Evolutionary conservation across 2,888 invertebrate genomes (phyloP).

Genomic region (Pheosia gnoma): DNA sequence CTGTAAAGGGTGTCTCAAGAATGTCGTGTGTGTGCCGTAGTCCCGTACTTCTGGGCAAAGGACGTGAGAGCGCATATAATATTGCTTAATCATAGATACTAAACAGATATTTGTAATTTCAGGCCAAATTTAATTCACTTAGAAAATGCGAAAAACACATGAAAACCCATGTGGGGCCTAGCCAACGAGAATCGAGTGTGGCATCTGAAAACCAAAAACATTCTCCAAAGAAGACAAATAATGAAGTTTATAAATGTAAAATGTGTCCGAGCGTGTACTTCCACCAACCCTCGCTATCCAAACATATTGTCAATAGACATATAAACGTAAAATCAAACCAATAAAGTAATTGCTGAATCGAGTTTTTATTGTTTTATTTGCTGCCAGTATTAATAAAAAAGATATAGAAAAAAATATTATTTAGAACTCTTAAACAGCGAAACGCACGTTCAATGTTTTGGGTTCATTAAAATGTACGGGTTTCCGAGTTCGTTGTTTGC

Average conservation of each 20-base stretch:
- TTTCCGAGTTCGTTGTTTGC: too few relatives aligned
- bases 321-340: slow-evolving; percentile 53
- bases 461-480: too few relatives aligned
- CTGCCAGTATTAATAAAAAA: not conserved
- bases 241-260: slow-evolving; percentile 61
- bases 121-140: slow-evolving; percentile 62
- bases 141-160: slow-evolving; percentile 61
- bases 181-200: slow-evolving; percentile 11
- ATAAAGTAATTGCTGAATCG: slow-evolving; percentile 12
- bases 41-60: too few relatives aligned
- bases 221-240: slow-evolving; percentile 12
- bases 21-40: too few relatives aligned
- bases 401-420: not conserved
- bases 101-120: slow-evolving; percentile 31
- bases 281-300: slow-evolving; percentile 65
- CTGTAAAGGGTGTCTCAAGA: too few relatives aligned
- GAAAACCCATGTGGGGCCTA: slow-evolving; percentile 52
- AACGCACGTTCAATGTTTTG: too few relatives aligned
- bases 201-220: slow-evolving; percentile 18
- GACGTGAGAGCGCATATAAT: too few relatives aligned
- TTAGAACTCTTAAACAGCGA: too few relatives aligned
- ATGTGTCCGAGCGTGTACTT: slow-evolving; percentile 68
- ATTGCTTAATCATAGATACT: too few relatives aligned
- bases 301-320: slow-evolving; percentile 70
- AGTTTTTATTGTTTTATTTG: slow-evolving; percentile 10